Evolutionary conservation across 2,888 invertebrate species (phyloP).

Genomic region (Proisotoma minuta): DNA sequence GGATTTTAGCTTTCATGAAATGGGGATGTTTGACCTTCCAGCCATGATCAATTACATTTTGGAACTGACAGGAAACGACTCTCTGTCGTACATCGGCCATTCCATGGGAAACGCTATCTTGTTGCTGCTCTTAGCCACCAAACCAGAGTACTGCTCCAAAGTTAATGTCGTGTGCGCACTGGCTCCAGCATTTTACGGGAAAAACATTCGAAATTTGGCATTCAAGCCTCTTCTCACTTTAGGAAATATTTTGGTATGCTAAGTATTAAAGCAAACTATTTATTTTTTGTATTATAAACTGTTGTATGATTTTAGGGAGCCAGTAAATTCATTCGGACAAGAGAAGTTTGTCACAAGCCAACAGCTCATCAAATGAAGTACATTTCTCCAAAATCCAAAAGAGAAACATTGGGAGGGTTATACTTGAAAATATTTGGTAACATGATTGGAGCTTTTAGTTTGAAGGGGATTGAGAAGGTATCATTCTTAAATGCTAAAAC

Average conservation of each 20-base stretch:
- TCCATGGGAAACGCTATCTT: neutral
- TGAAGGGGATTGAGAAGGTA: neutral
- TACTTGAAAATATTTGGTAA: neutral
- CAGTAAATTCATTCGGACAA: neutral
- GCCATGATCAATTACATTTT: conserved; percentile 1
- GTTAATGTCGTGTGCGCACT: neutral
- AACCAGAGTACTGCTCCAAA: conserved; percentile 5
- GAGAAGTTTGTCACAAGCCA: neutral
- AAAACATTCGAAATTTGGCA: neutral
- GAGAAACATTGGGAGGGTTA: neutral
- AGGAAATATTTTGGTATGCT: neutral
- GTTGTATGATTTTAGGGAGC: too few species aligned
- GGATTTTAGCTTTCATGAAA: conserved; percentile 6
- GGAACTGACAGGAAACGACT: neutral
- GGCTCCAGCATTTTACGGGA: neutral
- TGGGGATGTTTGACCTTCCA: neutral
- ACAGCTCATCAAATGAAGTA: neutral
- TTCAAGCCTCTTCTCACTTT: neutral
- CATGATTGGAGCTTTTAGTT: neutral
- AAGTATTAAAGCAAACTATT: too few species aligned
- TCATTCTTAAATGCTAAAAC: too few species aligned
- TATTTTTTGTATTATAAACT: too few species aligned
- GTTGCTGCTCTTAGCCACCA: neutral
- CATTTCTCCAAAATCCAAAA: neutral
- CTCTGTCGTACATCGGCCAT: conserved; percentile 5